These are phyloP conservation scores for Tapirus terrestris DNA, from an alignment of 2,113 vertebrate genomes.

Conservation along the genomic window DNA sequence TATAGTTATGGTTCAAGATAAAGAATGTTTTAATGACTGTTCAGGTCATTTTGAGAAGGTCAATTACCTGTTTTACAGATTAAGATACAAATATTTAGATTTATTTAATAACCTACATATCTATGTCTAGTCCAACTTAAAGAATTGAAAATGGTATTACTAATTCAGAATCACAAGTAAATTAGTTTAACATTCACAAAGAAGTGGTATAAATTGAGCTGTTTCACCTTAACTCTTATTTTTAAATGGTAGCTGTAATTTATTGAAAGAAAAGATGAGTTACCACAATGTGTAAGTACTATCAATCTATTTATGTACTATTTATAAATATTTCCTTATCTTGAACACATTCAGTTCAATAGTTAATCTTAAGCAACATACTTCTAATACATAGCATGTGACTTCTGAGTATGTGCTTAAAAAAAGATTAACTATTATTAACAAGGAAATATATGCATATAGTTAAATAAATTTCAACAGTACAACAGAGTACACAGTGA, in stretches of 20 bases:
- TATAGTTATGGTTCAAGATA: slow-evolving; percentile 15
- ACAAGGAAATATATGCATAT: background rate
- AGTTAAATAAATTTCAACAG: slow-evolving; percentile 10
- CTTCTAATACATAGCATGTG: background rate
- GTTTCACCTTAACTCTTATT: background rate
- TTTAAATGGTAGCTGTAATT: background rate
- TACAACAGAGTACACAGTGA: background rate
- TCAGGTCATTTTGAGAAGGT: slow-evolving; percentile 54
- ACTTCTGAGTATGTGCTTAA: background rate
- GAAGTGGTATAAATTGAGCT: background rate
- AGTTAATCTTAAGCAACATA: background rate
- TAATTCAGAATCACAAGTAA: slow-evolving; percentile 31
- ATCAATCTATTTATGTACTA: background rate
- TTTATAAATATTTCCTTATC: background rate
- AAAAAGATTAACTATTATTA: background rate
- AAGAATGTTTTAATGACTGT: slow-evolving; percentile 44
- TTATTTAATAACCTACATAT: background rate
- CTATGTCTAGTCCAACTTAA: background rate
- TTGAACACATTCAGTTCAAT: background rate
- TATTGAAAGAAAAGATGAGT: background rate
- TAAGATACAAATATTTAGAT: slow-evolving; percentile 43
- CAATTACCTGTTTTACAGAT: slow-evolving; percentile 1
- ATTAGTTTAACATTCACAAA: background rate
- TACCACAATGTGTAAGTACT: background rate
- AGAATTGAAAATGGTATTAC: background rate